A percentile compares a stretch with the other conserved stretches of the same genome.
These are phyloP conservation scores for Labeo calbasu DNA, from an alignment of 2,797 vertebrate species.

Conservation along the genomic window DNA sequence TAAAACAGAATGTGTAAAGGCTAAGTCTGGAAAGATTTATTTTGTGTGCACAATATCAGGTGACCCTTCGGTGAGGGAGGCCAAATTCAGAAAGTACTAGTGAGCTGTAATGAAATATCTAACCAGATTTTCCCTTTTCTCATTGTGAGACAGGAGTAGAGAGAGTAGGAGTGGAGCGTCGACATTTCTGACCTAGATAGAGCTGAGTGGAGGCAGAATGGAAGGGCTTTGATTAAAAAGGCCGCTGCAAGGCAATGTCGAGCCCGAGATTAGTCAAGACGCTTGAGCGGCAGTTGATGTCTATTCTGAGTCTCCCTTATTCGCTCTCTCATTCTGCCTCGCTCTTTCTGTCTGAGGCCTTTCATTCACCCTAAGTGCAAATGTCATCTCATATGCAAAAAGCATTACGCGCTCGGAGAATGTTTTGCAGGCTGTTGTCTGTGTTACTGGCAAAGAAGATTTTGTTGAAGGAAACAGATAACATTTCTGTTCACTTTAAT, in stretches of 20 bases:
- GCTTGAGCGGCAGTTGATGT: conserved; percentile 39
- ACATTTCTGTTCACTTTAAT: conserved; percentile 5
- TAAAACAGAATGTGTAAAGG: conserved; percentile 24
- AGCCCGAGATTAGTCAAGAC: conserved; percentile 51
- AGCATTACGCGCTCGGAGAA: not conserved
- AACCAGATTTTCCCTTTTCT: conserved; percentile 31
- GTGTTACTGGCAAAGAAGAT: not conserved
- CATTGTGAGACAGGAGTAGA: conserved; percentile 39
- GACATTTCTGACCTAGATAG: conserved; percentile 61
- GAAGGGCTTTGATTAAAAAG: conserved; percentile 57
- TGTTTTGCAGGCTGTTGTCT: conserved; percentile 21
- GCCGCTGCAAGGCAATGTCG: conserved; percentile 50
- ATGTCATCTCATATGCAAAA: conserved; percentile 37
- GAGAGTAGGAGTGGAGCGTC: conserved; percentile 30
- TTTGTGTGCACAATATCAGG: conserved; percentile 14
- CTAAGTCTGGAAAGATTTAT: conserved; percentile 27
- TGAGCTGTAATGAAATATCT: conserved; percentile 26
- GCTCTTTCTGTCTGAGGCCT: conserved; percentile 26
- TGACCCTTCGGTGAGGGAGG: conserved; percentile 30
- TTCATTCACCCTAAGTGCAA: conserved; percentile 48
- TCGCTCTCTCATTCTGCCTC: conserved; percentile 20
- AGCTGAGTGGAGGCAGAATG: conserved; percentile 43
- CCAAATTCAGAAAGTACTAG: conserved; percentile 12
- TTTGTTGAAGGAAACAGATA: not conserved
- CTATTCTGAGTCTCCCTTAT: conserved; percentile 43